Evolutionary conservation across 2,888 invertebrate genomes (phyloP).

Genomic region (Caenorhabditis sp.): DNA sequence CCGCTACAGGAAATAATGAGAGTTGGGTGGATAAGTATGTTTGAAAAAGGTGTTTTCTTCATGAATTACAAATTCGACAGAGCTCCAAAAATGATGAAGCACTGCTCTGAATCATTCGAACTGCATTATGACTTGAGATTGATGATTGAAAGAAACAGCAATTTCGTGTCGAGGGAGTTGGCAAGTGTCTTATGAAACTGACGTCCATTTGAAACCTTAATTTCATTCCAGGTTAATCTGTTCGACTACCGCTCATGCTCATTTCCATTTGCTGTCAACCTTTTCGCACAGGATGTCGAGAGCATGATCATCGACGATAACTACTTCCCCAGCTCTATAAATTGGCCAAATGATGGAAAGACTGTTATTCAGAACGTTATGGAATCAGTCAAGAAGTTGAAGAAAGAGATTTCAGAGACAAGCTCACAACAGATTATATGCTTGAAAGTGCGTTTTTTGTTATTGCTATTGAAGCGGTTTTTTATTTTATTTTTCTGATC

Average conservation of each 20-base stretch:
- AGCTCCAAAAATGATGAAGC: slow-evolving; percentile 48
- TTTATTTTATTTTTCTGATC: not conserved
- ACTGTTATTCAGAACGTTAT: slow-evolving; percentile 61
- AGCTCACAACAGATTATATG: slow-evolving; percentile 56
- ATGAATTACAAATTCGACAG: no score
- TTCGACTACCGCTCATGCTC: slow-evolving; percentile 61
- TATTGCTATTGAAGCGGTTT: not conserved
- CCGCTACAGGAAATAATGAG: slow-evolving; percentile 23
- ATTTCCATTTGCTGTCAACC: slow-evolving; percentile 55
- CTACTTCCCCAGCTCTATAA: slow-evolving; percentile 41
- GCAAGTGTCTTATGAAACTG: slow-evolving; percentile 9
- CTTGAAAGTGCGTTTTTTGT: slow-evolving; percentile 40
- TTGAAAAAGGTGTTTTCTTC: no score
- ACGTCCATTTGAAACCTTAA: not conserved
- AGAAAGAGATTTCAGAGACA: slow-evolving; percentile 52
- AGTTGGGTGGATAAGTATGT: slow-evolving; percentile 40
- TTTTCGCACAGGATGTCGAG: slow-evolving; percentile 57
- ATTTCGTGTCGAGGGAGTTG: slow-evolving; percentile 50
- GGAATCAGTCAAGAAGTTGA: slow-evolving; percentile 48
- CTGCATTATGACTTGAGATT: slow-evolving; percentile 55
- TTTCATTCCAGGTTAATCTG: slow-evolving; percentile 25
- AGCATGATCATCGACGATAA: slow-evolving; percentile 40
- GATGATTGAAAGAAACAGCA: slow-evolving; percentile 52
- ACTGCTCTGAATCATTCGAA: slow-evolving; percentile 53
- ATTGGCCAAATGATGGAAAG: slow-evolving; percentile 48